Evolutionary conservation across 1,140 invertebrate genomes (phyloP), one percentile per base, ranked within the genome.

Genomic region (Theocolax elegans): DNA sequence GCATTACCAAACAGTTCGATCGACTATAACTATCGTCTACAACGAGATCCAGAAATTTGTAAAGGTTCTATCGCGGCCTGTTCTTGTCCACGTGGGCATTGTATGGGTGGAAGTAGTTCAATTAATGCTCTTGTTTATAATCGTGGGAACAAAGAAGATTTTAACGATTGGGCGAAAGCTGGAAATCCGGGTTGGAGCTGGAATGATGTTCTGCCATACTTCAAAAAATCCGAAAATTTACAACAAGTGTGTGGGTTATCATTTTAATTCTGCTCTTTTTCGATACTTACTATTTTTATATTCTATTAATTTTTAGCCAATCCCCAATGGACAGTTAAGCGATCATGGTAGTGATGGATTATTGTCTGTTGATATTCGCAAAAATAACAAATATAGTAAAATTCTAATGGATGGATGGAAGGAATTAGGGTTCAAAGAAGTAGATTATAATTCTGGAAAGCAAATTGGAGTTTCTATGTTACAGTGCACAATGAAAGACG

Each of bases 81-180:
- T 25, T 1, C 0, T 2, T 49, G 15, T 10, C 40, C 60, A 8
- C 44, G 60, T 23, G 60, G 68, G 13, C 64, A 71, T 58, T 51
- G 64, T 3, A 62, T 89, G 64, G 91, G 91, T 19, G 91, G 91
- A 9, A 88, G 87, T 8, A 88, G 87, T 13, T 86, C 87, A 6
- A 83, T 91, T 8, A 92, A 92, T 78, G 89, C 88, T 44, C 89
- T 92, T 89, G 89, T 90, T 15, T 91, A 91, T 77, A 87, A 88
- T 1, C 89, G 92, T 74, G 89, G 91, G 0, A 82, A 91, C 81
- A 85, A 87, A 21, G 72, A 74, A 21, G 90, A 92, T 80, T 93
- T 89, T 75, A 87, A 93, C 74, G 72, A 84, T 13, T 93, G 92
- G 92, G 88, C 87, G 15, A 85, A 85, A 40, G 60, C 78, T 38